Evolutionary conservation across 2,888 invertebrate genomes (phyloP).

Genomic region (Stegophylla sp.): DNA sequence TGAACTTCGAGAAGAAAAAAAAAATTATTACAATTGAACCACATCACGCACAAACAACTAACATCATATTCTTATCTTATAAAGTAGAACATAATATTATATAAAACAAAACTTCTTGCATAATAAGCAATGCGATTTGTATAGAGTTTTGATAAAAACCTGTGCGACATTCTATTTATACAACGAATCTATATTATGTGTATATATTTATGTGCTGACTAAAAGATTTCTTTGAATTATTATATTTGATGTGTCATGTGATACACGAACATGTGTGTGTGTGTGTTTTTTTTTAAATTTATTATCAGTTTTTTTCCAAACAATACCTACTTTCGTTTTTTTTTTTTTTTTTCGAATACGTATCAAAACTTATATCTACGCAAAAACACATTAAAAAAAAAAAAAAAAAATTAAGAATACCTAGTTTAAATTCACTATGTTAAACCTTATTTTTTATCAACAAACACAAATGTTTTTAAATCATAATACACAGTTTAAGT

Average conservation of each 20-base stretch:
- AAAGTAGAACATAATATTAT: conserved; percentile 17
- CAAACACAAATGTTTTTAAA: background rate
- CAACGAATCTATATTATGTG: background rate
- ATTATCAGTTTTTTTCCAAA: conserved; percentile 1
- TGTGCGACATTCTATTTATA: background rate
- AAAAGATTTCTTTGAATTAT: conserved; percentile 16
- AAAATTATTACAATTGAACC: conserved; percentile 12
- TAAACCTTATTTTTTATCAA: conserved; percentile 24
- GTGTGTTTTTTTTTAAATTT: conserved; percentile 20
- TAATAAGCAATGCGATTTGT: conserved; percentile 17
- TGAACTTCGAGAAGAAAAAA: background rate
- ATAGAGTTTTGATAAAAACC: conserved; percentile 22
- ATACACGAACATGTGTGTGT: background rate
- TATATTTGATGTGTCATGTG: conserved; percentile 17
- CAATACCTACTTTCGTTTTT: background rate
- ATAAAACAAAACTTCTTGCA: background rate
- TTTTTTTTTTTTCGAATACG: background rate
- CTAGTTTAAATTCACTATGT: background rate
- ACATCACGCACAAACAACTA: background rate
- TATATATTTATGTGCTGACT: background rate
- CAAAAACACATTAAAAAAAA: background rate
- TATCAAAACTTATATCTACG: conserved; percentile 3
- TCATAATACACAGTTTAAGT: background rate
- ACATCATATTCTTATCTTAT: background rate
- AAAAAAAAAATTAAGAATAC: background rate